Evolutionary conservation across 1,140 invertebrate species (phyloP).

Genomic region (Megalopta genalis): DNA sequence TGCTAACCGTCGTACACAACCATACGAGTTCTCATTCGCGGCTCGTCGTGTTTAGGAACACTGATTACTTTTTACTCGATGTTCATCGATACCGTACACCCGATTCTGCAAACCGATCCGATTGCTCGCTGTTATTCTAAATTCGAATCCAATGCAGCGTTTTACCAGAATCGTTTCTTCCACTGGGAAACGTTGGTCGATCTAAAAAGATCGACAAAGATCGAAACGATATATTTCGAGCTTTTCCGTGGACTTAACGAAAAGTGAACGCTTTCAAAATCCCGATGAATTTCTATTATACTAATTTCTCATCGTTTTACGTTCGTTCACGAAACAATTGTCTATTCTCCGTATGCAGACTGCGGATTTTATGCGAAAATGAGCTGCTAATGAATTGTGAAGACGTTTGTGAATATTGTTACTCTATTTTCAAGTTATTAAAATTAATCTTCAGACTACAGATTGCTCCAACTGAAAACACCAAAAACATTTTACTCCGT

Average conservation of each 20-base stretch:
- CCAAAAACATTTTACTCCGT: too few relatives aligned
- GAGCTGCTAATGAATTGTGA: too few relatives aligned
- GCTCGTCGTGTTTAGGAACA: not conserved
- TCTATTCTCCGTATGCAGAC: not conserved
- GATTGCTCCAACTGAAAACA: too few relatives aligned
- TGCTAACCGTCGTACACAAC: conserved; percentile 52
- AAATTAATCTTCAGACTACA: too few relatives aligned
- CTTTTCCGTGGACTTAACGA: not conserved
- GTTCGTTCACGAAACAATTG: not conserved
- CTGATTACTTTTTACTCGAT: not conserved
- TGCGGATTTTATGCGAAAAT: too few relatives aligned
- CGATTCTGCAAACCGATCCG: conserved; percentile 17
- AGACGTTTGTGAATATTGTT: too few relatives aligned
- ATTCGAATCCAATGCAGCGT: not conserved
- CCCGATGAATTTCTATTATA: not conserved
- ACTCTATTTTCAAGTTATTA: too few relatives aligned
- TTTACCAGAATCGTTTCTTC: conserved; percentile 4
- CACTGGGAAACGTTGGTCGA: not conserved
- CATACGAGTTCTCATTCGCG: not conserved
- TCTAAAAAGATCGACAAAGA: not conserved
- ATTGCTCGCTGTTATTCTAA: conserved; percentile 16
- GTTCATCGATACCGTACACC: too few relatives aligned
- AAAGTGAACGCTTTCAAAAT: not conserved
- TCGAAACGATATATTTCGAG: not conserved
- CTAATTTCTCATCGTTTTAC: not conserved